Conservation (phyloP, 2,888 invertebrate species). For the Agrochola lota region DNA sequence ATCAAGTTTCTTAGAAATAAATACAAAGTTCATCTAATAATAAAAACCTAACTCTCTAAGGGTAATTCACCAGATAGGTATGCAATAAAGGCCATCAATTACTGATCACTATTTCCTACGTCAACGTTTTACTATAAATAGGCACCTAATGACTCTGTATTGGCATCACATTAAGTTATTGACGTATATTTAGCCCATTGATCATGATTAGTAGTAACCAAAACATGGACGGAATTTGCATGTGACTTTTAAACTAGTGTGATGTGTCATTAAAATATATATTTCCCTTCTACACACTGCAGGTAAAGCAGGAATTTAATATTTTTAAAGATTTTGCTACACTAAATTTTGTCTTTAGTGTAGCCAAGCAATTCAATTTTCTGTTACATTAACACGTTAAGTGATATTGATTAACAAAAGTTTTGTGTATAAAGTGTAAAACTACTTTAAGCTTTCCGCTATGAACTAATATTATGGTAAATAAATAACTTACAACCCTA, state of each 20-base stretch:
- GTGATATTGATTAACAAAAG: neutral
- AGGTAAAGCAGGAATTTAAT: slow-evolving; percentile 6
- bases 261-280: slow-evolving; percentile 29
- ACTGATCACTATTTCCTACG: slow-evolving; percentile 51
- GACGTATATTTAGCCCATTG: slow-evolving; percentile 62
- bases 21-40: neutral
- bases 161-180: slow-evolving; percentile 57
- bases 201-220: slow-evolving; percentile 56
- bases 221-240: slow-evolving; percentile 40
- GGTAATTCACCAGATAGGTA: slow-evolving; percentile 28
- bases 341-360: too few species aligned
- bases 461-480: neutral
- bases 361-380: neutral
- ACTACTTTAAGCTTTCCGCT: neutral
- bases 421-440: neutral
- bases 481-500: neutral
- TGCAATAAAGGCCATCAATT: slow-evolving; percentile 38
- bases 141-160: slow-evolving; percentile 35
- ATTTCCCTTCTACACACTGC: slow-evolving; percentile 17
- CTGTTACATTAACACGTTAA: neutral
- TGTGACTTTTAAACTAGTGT: slow-evolving; percentile 22
- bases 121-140: slow-evolving; percentile 48
- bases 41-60: neutral
- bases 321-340: neutral
- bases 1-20: neutral